Base-by-base conservation (phyloP, 2,797 vertebrate genomes). In the Margarornis squamiger region DNA sequence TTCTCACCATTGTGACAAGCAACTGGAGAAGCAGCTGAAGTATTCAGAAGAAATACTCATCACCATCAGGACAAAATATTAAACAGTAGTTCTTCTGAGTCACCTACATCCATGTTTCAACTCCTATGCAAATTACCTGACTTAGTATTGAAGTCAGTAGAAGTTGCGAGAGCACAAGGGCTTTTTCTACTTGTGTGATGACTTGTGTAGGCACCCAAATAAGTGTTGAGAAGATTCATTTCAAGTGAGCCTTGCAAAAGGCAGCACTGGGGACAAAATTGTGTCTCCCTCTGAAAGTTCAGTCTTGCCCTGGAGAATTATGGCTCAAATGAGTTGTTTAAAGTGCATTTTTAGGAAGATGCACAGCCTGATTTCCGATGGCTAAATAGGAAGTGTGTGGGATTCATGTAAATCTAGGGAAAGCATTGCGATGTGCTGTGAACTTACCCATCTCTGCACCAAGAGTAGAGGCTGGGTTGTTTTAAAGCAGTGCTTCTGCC, bases 321-420 rank as follows among this genome's bases (percentile, higher is more conserved):
- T 0, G 32, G 36, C 67, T 90, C 0, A 0, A 57, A 55, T 29
- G 19, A 55, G 8, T 58, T 70, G 45, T 70, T 65, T 20, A 67
- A 86, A 80, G 24, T 43, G 26, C 12, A 7, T 66, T 67, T 86
- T 91, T 86, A 72, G 63, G 74, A 75, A 88, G 88, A 93, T 58
- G 65, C 71, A 81, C n/a, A 36, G 46, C 66, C 73, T 62, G 62
- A 58, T 91, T 78, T 72, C 63, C 51, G 58, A 78, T 71, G 30
- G 38, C 34, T 84, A 51, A 59, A 68, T 36, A 72, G 66, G 38
- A 92, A 49, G 14, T 22, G n/a, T 17, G 27, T 3, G 7, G 41
- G 41, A 70, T 72, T 54, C 52, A 73, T 85, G 27, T 58, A 58
- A 84, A 85, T 66, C 66, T 51, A 39, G 27, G 11, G 27, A 41